These are phyloP conservation scores for Porites lobata DNA, from an alignment of 92 coral and sea anemone genomes.

Conservation along the genomic window DNA sequence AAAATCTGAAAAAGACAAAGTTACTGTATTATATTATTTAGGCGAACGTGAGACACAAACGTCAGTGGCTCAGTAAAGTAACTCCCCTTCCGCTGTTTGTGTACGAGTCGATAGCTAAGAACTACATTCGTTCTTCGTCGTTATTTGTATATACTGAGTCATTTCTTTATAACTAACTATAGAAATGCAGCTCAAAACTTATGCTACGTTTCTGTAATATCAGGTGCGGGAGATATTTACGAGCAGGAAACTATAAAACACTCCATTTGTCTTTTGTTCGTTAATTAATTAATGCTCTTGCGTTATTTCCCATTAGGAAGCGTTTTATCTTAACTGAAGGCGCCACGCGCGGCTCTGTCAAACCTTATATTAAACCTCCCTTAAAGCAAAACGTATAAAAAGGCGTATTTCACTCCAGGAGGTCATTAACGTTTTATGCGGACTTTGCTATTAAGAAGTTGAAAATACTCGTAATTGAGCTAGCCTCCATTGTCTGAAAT, in stretches of 20 bases:
- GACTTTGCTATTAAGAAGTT: not conserved
- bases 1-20: not conserved
- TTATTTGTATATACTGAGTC: not conserved
- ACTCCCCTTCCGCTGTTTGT: not conserved
- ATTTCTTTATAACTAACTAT: not conserved
- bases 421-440: not conserved
- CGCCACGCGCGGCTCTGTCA: not conserved
- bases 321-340: constrained; percentile 2
- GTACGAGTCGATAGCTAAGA: not conserved
- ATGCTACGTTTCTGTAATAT: not conserved
- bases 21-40: too few species aligned
- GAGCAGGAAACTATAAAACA: not conserved
- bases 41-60: not conserved
- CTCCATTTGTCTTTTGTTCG: constrained; percentile 7
- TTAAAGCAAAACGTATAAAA: constrained; percentile 18
- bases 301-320: constrained; percentile 20
- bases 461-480: not conserved
- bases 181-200: not conserved
- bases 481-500: not conserved
- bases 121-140: constrained; percentile 4
- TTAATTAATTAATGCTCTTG: constrained; percentile 6
- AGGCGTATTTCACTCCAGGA: not conserved
- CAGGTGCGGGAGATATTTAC: not conserved
- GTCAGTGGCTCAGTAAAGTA: not conserved
- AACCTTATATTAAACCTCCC: not conserved